Evolutionary conservation across 2,888 invertebrate species (phyloP), one percentile per base, ranked within the genome.

Genomic region (Perdita meconis): DNA sequence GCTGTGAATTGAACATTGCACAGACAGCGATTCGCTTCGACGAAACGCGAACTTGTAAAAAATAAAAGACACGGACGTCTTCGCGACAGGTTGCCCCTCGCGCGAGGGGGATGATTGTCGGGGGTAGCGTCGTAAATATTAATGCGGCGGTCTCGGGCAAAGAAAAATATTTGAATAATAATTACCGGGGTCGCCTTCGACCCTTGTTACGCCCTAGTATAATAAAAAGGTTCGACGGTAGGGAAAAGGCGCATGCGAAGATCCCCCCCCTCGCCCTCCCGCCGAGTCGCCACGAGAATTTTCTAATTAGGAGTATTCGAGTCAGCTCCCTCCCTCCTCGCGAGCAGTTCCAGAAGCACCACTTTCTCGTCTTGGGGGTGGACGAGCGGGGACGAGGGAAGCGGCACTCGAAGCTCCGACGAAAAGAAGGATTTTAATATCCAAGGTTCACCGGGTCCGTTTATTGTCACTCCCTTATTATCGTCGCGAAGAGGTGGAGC

Each of bases 81-180:
- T 8, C 16, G 26, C 42, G 47, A 53, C 19, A 19, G 66, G 47
- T 36, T 13, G 42, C 34, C n/a, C 10, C 13, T 50, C 40, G 61
- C 34, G 50, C 76, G 80, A 85, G 77, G 84, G 77, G 80, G 67
- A 72, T 59, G 80, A 61, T 69, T 65, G 59, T 53, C 22, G 56
- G 68, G 82, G 80, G 76, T 67, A 73, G 85, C 81, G 86, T 88
- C 84, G 89, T 89, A 87, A 90, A 89, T 91, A 90, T 90, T 90
- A 91, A 90, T 89, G 87, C 86, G 84, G 84, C 83, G 79, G 75
- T 70, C 75, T 71, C 68, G 78, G 60, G 81, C 71, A 86, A 88
- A 89, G 84, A 83, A 88, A 89, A 91, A 90, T 90, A 90, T 90
- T 91, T 91, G 90, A 91, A 91, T 90, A 90, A 91, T 90, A 90